Conservation (phyloP, 2,113 vertebrate genomes). For the Aythya baeri region DNA sequence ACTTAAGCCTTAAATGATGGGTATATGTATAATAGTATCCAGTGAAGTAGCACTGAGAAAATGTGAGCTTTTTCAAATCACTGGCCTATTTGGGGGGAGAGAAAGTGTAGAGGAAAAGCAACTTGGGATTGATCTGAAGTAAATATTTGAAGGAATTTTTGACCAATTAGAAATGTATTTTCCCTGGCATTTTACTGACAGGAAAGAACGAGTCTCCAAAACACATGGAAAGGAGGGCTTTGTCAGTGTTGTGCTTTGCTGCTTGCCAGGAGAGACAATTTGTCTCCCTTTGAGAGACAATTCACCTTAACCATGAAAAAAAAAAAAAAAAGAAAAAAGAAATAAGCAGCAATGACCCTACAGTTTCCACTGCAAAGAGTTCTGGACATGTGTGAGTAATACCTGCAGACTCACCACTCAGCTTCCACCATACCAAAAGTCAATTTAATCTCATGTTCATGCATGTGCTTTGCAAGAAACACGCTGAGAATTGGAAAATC, state of each 20-base stretch:
- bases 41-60: slow-evolving; percentile 13
- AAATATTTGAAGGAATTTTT: neutral
- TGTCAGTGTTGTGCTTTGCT: neutral
- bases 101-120: neutral
- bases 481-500: neutral
- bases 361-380: neutral
- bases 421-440: neutral
- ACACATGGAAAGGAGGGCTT: neutral
- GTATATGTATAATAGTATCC: neutral
- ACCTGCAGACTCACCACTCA: neutral
- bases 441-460: neutral
- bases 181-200: neutral
- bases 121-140: neutral
- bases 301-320: neutral
- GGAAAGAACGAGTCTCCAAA: neutral
- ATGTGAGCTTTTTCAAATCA: neutral
- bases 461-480: neutral
- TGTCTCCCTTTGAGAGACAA: neutral
- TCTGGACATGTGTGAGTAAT: neutral
- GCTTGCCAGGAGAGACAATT: neutral
- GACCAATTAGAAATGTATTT: neutral
- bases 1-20: slow-evolving; percentile 47
- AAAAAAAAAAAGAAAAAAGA: neutral
- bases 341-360: neutral
- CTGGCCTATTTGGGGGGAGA: neutral